Evolutionary conservation across 2,888 invertebrate genomes (phyloP), one percentile per base, ranked within the genome.

Genomic region (Rhingia campestris): DNA sequence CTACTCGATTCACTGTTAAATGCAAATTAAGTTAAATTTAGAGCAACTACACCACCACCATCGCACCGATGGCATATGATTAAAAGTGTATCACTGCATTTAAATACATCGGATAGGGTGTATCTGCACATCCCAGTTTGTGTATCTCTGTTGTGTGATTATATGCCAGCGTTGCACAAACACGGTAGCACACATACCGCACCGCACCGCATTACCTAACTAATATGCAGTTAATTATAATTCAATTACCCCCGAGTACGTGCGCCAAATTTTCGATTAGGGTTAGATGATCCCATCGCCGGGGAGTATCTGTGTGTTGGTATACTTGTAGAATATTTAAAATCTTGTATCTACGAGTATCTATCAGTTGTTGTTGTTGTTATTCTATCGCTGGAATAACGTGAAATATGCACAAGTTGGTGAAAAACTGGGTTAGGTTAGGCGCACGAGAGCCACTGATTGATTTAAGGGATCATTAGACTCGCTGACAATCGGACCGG

Each of bases 161-260:
- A 69, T 64, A 43, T n/a, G 30, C 22, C 51, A 7, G 30, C 30
- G 49, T 37, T 22, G 30, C 41, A 56, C 43, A 49, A 82, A 76
- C 22, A 22, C 22, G 43, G 61, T 77, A 49, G 37, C 54, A 47
- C 47, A 41, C 9, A 10, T 22, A 22, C 22, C 22, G 22, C 22
- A 9, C 49, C 35, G 64, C 59, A 59, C 41, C 35, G 33, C 9
- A 51, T 61, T 49, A 49, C 43, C 39, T 32, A 61, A 81, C 58
- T 84, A 79, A 80, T 80, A 70, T 75, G 80, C 79, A 84, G 66
- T 84, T 84, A 75, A 84, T 84, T 84, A 80, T 80, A 80, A 84
- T 84, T 84, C 84, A 84, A 84, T 84, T 75, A 84, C 74, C 80
- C 22, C 47, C 33, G 41, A 22, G 84, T 84, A 84, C 84, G 84